These are phyloP conservation scores for Gryllus longicercus DNA, from an alignment of 2,888 invertebrate species.

Conservation along the genomic window DNA sequence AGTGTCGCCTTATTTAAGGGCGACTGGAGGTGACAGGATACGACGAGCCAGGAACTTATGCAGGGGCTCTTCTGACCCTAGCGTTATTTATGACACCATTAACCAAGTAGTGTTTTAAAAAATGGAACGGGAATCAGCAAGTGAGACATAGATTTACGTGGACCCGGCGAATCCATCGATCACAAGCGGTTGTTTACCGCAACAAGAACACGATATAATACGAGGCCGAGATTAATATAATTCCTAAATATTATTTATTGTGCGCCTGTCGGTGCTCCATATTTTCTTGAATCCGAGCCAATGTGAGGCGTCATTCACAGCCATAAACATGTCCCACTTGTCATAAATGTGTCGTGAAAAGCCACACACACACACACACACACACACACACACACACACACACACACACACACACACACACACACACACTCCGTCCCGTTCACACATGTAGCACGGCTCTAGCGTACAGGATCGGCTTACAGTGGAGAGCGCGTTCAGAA, in stretches of 20 bases:
- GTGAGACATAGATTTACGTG: not conserved
- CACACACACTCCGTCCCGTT: no score
- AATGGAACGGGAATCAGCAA: not conserved
- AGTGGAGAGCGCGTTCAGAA: no score
- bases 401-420: no score
- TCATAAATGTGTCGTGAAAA: slow-evolving; percentile 1
- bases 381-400: no score
- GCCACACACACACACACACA: no score
- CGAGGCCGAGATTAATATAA: not conserved
- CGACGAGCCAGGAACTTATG: not conserved
- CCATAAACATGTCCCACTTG: not conserved
- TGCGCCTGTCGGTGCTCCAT: not conserved
- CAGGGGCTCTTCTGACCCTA: no score
- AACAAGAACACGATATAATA: slow-evolving; percentile 17
- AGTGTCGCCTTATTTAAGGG: not conserved
- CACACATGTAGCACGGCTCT: no score
- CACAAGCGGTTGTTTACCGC: not conserved
- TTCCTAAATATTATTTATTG: not conserved
- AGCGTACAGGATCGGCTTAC: no score
- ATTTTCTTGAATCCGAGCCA: not conserved
- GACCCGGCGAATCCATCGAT: not conserved
- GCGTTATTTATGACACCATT: not conserved
- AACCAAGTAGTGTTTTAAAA: not conserved
- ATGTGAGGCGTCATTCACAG: not conserved
- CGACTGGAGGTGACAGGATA: not conserved